These are phyloP conservation scores for Characodon lateralis DNA, from an alignment of 2,797 vertebrate genomes.

Conservation along the genomic window DNA sequence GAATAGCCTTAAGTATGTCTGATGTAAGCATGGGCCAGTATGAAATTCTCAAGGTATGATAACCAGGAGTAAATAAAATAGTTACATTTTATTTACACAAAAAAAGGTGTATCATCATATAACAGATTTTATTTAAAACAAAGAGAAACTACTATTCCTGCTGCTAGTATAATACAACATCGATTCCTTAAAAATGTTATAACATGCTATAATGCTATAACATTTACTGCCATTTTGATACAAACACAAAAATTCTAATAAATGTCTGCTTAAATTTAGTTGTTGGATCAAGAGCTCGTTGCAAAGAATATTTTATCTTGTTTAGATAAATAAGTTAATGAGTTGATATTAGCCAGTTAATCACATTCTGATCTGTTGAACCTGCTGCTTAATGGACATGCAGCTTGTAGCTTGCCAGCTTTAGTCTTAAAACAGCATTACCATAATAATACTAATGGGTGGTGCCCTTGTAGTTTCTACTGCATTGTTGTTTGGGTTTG, in stretches of 20 bases:
- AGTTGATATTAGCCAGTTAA: background rate
- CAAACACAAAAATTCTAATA: background rate
- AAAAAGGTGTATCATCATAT: background rate
- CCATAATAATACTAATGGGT: background rate
- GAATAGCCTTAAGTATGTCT: slow-evolving; percentile 17
- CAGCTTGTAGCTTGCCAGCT: background rate
- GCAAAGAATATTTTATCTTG: background rate
- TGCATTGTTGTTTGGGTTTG: background rate
- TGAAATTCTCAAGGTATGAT: background rate
- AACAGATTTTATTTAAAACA: background rate
- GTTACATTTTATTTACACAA: too few relatives aligned
- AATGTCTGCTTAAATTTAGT: background rate
- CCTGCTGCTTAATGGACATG: too few relatives aligned
- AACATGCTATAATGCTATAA: too few relatives aligned
- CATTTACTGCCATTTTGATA: background rate
- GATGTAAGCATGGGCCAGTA: slow-evolving; percentile 3
- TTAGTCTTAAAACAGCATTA: background rate
- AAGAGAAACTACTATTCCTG: background rate
- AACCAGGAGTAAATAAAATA: background rate
- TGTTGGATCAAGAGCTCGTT: background rate
- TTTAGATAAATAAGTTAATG: background rate
- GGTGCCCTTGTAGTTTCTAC: background rate
- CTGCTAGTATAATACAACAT: background rate
- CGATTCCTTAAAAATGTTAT: background rate
- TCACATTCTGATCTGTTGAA: background rate